Conservation (phyloP, 2,888 invertebrate genomes). For the Acrocera orbiculus region DNA sequence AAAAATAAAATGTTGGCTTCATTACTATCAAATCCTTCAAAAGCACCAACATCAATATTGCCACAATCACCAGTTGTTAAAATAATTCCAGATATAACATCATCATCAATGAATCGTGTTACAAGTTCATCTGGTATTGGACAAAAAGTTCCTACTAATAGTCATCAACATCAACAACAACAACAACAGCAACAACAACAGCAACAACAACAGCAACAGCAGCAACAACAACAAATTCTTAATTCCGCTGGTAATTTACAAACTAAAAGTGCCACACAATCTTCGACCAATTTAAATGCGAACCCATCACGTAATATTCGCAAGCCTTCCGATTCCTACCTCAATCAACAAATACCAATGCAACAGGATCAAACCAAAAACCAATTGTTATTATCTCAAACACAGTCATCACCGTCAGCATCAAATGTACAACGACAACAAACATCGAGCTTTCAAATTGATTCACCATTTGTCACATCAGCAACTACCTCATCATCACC, state of each 20-base stretch:
- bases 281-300: conserved; percentile 12
- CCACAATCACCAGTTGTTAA: conserved; percentile 24
- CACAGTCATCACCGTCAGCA: conserved; percentile 15
- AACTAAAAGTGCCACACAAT: conserved; percentile 29
- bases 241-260: too few relatives aligned
- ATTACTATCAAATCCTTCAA: conserved; percentile 57
- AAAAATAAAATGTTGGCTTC: conserved; percentile 74
- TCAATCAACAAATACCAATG: conserved; percentile 20
- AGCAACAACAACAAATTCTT: conserved; percentile 11
- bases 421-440: conserved; percentile 16
- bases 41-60: conserved; percentile 35
- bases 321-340: conserved; percentile 15
- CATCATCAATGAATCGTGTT: conserved; percentile 21
- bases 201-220: conserved; percentile 8
- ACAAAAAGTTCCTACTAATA: conserved; percentile 14
- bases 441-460: conserved; percentile 12
- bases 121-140: conserved; percentile 15
- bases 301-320: conserved; percentile 11
- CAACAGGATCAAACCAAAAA: conserved; percentile 17
- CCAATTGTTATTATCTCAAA: conserved; percentile 12
- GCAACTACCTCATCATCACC: conserved; percentile 25
- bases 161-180: conserved; percentile 25
- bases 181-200: conserved; percentile 26
- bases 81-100: conserved; percentile 29
- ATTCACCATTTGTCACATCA: conserved; percentile 19